Base-by-base conservation (phyloP, 2,113 vertebrate genomes). In the Phodopus roborovskii region DNA sequence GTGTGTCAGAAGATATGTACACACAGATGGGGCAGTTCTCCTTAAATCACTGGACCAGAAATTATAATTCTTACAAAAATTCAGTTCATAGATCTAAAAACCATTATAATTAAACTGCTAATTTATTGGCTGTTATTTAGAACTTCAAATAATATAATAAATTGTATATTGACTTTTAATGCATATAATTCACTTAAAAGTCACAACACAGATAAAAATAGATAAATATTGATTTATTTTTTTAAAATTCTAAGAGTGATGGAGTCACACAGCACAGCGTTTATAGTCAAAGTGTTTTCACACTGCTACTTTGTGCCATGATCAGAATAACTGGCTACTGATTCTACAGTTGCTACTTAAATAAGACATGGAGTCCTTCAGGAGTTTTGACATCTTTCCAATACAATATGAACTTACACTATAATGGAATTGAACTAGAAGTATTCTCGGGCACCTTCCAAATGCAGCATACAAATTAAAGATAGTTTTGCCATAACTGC, bases 181-280 rank as follows among this genome's bases (percentile, higher is more conserved):
- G 42, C 62, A 91, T 9, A 42, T 50, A 79, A 62, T 94, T 90
- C 9, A 70, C 74, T 95, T 90, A 73, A 78, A 90, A 64, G 70
- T 68, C 75, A 83, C 28, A 53, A 62, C 58, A 84, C 10, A 96
- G 83, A 92, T 74, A 36, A 60, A 64, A 28, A 90, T 22, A 96
- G 83, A 92, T 74, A 36, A 60, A 64, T 22, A 88, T 22, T 73
- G 16, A 39, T 60, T 26, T 0, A 50, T 39, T 88, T 4, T 66
- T 42, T 78, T 10, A 9, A n/a, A 89, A 64, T 6, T 33, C 1
- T 36, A 74, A 28, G 30, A 2, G 15, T 64, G 30, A 50, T 26
- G 4, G 24, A 75, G 4, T 45, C 5, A 78, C 7, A 0, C 0
- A 42, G 9, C 26, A 73, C 17, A 19, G 3, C 16, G 2, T 70